Evolutionary conservation across 2,888 invertebrate genomes (phyloP).

Genomic region (Bimastos eiseni): DNA sequence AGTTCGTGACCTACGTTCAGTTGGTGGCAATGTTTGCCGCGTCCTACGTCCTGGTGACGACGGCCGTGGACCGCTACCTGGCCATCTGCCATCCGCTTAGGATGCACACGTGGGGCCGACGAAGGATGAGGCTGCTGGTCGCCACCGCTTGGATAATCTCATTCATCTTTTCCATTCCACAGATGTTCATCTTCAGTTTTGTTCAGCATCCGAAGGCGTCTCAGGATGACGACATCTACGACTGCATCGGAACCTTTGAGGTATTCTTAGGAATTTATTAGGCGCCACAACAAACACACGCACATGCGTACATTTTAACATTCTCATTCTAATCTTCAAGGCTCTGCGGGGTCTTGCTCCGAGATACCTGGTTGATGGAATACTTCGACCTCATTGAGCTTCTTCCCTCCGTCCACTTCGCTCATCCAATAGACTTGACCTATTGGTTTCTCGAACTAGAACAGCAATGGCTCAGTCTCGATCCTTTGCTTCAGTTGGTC

Average conservation of each 20-base stretch:
- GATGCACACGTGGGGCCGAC: conserved; percentile 65
- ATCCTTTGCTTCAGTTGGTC: too few relatives aligned
- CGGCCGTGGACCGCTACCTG: conserved; percentile 62
- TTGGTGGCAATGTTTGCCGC: conserved; percentile 57
- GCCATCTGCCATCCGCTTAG: conserved; percentile 69
- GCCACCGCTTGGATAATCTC: conserved; percentile 63
- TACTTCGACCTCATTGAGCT: too few relatives aligned
- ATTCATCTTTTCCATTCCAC: conserved; percentile 62
- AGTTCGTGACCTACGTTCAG: conserved; percentile 69
- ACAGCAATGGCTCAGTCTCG: too few relatives aligned
- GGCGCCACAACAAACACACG: too few relatives aligned
- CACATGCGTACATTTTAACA: too few relatives aligned
- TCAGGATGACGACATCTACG: not conserved
- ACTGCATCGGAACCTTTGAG: not conserved
- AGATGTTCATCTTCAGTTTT: conserved; percentile 61
- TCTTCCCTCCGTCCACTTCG: too few relatives aligned
- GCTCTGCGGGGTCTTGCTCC: too few relatives aligned
- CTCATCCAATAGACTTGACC: too few relatives aligned
- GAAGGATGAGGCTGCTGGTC: conserved; percentile 61
- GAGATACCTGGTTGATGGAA: too few relatives aligned
- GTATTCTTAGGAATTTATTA: not conserved
- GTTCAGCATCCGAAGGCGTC: not conserved
- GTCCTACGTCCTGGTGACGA: conserved; percentile 59
- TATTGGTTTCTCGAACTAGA: too few relatives aligned
- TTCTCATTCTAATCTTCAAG: too few relatives aligned